Conservation (phyloP, 2,113 vertebrate species). For the Nothoprocta pentlandii region DNA sequence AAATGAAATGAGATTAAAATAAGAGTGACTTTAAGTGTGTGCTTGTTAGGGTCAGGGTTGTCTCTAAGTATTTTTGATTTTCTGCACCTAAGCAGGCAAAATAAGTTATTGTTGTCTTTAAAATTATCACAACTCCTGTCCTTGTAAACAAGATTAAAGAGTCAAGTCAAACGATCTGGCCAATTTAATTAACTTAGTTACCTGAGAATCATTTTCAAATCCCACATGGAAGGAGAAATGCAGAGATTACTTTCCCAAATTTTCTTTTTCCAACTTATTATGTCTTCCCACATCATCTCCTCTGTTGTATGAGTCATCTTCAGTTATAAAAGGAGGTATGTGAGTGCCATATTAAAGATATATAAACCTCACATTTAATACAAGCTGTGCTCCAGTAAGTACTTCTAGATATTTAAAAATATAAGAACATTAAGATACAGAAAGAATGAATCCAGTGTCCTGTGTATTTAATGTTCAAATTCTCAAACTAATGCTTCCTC, state of each 20-base stretch:
- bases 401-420: background rate
- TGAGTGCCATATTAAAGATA: background rate
- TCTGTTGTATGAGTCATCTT: background rate
- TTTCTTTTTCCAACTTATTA: background rate
- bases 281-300: background rate
- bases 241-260: background rate
- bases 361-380: background rate
- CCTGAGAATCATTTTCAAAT: background rate
- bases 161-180: background rate
- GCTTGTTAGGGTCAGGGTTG: background rate
- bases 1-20: conserved; percentile 34
- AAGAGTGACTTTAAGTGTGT: background rate
- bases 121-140: background rate
- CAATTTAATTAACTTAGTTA: background rate
- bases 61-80: background rate
- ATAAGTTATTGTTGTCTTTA: background rate
- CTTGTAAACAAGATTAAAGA: background rate
- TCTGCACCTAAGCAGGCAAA: background rate
- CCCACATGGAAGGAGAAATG: background rate
- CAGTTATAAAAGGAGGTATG: fast-evolving
- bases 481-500: background rate
- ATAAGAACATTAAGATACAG: background rate
- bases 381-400: background rate
- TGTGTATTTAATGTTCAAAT: background rate
- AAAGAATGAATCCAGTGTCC: background rate